These are phyloP conservation scores for Platerodrilus igneus DNA, from an alignment of 2,888 invertebrate species.

Conservation along the genomic window DNA sequence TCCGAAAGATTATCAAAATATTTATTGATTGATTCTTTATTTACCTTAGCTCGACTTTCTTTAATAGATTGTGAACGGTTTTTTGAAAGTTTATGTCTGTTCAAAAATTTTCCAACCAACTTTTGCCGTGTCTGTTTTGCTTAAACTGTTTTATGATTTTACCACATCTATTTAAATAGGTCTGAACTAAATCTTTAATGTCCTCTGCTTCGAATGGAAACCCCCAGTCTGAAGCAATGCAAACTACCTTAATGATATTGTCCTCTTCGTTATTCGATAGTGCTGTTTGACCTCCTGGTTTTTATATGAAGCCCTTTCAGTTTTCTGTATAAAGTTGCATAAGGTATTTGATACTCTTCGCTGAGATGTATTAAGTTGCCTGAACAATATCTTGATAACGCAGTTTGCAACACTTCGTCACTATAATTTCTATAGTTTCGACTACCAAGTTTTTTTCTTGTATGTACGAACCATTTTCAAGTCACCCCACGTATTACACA, in stretches of 20 bases:
- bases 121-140: constrained; percentile 22
- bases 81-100: constrained; percentile 15
- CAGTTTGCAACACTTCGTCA: constrained; percentile 2
- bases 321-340: constrained; percentile 6
- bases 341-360: constrained; percentile 3
- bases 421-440: constrained; percentile 7
- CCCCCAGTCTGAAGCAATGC: constrained; percentile 8
- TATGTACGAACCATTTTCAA: constrained; percentile 1
- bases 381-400: no score
- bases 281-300: constrained; percentile 3
- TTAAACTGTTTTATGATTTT: constrained; percentile 13
- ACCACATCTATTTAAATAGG: constrained; percentile 17
- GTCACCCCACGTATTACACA: neutral
- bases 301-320: constrained; percentile 4
- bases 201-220: constrained; percentile 13
- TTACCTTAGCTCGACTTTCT: constrained; percentile 13
- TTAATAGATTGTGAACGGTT: constrained; percentile 19
- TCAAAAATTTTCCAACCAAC: constrained; percentile 18
- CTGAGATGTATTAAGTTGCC: constrained; percentile 4
- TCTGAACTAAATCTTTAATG: constrained; percentile 8
- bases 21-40: constrained; percentile 6
- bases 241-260: neutral
- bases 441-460: neutral
- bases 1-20: constrained; percentile 5
- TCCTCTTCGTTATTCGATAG: constrained; percentile 5